A percentile compares a stretch with the other conserved stretches of the same genome.
Evolutionary conservation across 2,113 vertebrate genomes (phyloP).

Genomic region (Bubo bubo): DNA sequence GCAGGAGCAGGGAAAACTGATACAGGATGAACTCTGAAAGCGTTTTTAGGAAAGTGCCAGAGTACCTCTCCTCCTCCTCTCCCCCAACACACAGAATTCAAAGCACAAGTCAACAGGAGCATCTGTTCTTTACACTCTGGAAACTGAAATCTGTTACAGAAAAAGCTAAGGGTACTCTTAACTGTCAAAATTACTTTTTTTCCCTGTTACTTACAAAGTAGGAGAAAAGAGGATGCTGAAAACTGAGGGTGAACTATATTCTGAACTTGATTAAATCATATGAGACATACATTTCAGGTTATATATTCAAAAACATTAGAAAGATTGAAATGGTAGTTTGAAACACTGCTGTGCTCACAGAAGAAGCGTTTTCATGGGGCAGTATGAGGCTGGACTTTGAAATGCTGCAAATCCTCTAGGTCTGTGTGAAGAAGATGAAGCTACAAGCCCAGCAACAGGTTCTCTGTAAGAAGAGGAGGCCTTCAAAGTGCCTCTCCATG

Average conservation of each 20-base stretch:
- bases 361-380: neutral
- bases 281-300: neutral
- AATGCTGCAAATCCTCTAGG: neutral
- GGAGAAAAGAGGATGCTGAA: neutral
- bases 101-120: neutral
- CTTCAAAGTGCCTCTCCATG: neutral
- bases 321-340: neutral
- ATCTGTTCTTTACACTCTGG: neutral
- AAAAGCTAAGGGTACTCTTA: neutral
- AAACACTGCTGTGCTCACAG: fast-evolving
- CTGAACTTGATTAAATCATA: neutral
- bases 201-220: neutral
- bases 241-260: fast-evolving
- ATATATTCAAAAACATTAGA: neutral
- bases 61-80: neutral
- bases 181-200: neutral
- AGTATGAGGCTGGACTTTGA: neutral
- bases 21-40: neutral
- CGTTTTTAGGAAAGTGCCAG: neutral
- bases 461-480: neutral
- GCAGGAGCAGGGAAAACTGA: neutral
- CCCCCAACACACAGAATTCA: neutral
- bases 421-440: neutral
- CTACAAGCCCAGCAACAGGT: neutral
- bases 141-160: neutral